Conservation (phyloP, 2,888 invertebrate species). For the Punctoribates punctum region DNA sequence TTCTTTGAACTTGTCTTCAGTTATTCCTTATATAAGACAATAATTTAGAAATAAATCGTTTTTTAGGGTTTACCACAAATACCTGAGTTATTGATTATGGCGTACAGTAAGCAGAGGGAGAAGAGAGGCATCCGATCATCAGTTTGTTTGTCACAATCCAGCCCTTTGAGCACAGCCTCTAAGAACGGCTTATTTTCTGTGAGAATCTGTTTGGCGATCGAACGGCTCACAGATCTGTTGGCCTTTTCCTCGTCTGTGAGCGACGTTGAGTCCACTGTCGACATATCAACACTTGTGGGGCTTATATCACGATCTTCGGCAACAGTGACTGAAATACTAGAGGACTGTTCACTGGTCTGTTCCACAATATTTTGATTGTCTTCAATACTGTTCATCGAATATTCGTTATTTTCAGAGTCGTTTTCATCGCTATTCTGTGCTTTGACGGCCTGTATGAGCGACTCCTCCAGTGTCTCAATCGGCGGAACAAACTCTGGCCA, state of each 20-base stretch:
- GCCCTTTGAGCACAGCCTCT: conserved; percentile 77
- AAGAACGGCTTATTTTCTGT: conserved; percentile 67
- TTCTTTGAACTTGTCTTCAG: conserved; percentile 67
- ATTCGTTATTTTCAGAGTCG: conserved; percentile 51
- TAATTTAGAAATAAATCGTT: neutral
- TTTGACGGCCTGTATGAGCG: conserved; percentile 58
- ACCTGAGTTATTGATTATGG: conserved; percentile 92
- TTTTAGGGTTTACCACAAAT: conserved; percentile 50
- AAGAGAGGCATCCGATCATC: conserved; percentile 93
- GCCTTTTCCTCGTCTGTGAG: conserved; percentile 88
- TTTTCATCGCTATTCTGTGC: conserved; percentile 34
- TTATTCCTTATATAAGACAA: conserved; percentile 64
- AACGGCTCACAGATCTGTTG: conserved; percentile 8
- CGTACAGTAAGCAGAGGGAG: conserved; percentile 83
- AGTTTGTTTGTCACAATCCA: conserved; percentile 71
- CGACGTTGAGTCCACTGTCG: conserved; percentile 66
- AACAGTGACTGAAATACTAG: neutral
- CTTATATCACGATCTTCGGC: neutral
- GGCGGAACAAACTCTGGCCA: conserved; percentile 61
- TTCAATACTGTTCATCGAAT: conserved; percentile 14
- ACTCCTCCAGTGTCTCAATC: conserved; percentile 70
- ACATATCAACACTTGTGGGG: neutral
- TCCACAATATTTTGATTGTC: neutral
- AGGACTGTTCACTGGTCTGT: neutral
- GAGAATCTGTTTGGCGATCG: conserved; percentile 18